A percentile compares a stretch with the other conserved stretches of the same genome.
Evolutionary conservation across 2,113 vertebrate genomes (phyloP).

Genomic region (Spea bombifrons): DNA sequence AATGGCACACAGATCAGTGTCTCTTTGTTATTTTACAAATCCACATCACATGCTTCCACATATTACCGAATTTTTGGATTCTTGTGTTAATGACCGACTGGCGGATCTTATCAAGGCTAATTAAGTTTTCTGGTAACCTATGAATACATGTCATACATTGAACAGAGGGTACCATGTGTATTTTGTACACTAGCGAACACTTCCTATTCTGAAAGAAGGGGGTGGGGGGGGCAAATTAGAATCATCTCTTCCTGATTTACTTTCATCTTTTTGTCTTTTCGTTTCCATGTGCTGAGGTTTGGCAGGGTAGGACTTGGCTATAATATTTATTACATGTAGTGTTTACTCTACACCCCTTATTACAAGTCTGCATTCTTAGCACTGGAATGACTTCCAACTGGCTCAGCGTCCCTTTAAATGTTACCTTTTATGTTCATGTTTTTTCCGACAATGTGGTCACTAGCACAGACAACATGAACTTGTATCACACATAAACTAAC

Average conservation of each 20-base stretch:
- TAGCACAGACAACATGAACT: slow-evolving; percentile 65
- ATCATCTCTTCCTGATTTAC: slow-evolving; percentile 50
- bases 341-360: slow-evolving; percentile 40
- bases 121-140: slow-evolving; percentile 65
- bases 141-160: slow-evolving; percentile 67
- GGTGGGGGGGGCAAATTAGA: slow-evolving; percentile 47
- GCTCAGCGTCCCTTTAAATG: slow-evolving; percentile 53
- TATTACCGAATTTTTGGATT: slow-evolving; percentile 49
- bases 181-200: slow-evolving; percentile 54
- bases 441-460: slow-evolving; percentile 60
- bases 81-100: slow-evolving; percentile 56
- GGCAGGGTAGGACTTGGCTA: slow-evolving; percentile 3
- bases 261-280: slow-evolving; percentile 47
- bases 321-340: slow-evolving; percentile 47
- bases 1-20: background rate
- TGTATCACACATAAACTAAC: slow-evolving; percentile 60
- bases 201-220: background rate
- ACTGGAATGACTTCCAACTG: slow-evolving; percentile 50
- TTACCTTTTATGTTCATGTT: slow-evolving; percentile 65
- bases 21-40: slow-evolving; percentile 7
- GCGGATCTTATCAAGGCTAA: slow-evolving; percentile 69
- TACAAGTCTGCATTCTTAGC: slow-evolving; percentile 40
- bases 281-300: slow-evolving; percentile 36
- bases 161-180: slow-evolving; percentile 67
- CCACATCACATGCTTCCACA: slow-evolving; percentile 40